Evolutionary conservation across 2,888 invertebrate genomes (phyloP).

Genomic region (Gymnocheta viridis): DNA sequence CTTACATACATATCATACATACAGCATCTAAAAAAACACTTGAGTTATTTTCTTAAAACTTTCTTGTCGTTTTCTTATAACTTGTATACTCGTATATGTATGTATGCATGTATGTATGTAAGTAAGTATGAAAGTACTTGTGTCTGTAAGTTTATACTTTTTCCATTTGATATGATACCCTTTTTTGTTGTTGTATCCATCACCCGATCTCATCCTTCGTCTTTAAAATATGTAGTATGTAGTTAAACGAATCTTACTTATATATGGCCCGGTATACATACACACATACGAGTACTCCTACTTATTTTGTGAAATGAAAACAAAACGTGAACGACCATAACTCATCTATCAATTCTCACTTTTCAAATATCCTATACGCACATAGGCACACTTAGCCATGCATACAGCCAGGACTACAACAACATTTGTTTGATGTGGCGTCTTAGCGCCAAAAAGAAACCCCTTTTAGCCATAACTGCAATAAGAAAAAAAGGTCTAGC

Average conservation of each 20-base stretch:
- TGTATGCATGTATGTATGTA: not conserved
- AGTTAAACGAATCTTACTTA: slow-evolving; percentile 72
- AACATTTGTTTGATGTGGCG: slow-evolving; percentile 48
- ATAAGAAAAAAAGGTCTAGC: slow-evolving; percentile 9
- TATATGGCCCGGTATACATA: not conserved
- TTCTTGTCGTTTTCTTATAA: slow-evolving; percentile 41
- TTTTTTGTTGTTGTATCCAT: slow-evolving; percentile 35
- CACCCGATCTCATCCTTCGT: not conserved
- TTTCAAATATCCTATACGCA: slow-evolving; percentile 49
- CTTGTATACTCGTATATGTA: slow-evolving; percentile 43
- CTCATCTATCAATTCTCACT: slow-evolving; percentile 82
- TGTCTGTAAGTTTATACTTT: slow-evolving; percentile 58
- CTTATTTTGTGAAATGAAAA: slow-evolving; percentile 36
- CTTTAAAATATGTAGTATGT: slow-evolving; percentile 62
- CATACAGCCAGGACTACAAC: slow-evolving; percentile 28
- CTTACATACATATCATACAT: not conserved
- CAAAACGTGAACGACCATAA: slow-evolving; percentile 74
- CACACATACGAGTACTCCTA: too few relatives aligned
- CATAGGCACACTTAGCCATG: slow-evolving; percentile 40
- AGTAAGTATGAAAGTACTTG: slow-evolving; percentile 2
- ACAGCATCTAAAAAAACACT: slow-evolving; percentile 34
- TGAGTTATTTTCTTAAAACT: slow-evolving; percentile 66
- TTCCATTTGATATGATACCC: slow-evolving; percentile 49
- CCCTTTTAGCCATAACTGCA: slow-evolving; percentile 26
- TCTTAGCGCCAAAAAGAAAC: slow-evolving; percentile 67